A percentile compares a stretch with the other conserved stretches of the same genome.
These are phyloP conservation scores for Andricus quercusramuli DNA, from an alignment of 2,888 invertebrate species.

Conservation along the genomic window DNA sequence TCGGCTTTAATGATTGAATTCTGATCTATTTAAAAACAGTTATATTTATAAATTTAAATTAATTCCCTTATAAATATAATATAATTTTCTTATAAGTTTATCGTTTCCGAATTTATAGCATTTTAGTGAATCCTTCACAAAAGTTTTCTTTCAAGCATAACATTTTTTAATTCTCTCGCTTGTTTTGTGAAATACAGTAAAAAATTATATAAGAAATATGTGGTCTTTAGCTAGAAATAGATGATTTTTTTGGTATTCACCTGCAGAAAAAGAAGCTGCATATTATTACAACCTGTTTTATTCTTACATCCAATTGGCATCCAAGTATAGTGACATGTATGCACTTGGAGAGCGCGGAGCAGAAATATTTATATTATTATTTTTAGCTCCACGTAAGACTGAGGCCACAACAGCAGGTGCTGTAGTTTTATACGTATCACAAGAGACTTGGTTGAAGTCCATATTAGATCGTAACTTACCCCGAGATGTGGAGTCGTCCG, in stretches of 20 bases:
- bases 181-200: neutral
- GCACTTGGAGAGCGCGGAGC: neutral
- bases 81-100: neutral
- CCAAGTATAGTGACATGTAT: constrained; percentile 21
- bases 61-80: neutral
- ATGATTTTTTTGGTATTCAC: neutral
- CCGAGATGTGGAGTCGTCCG: constrained; percentile 51
- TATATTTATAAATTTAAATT: neutral
- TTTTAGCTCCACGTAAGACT: constrained; percentile 60
- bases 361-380: constrained; percentile 35
- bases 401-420: constrained; percentile 67
- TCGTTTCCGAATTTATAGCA: neutral
- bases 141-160: neutral
- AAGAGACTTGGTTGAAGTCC: constrained; percentile 72
- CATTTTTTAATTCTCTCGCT: neutral
- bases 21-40: neutral
- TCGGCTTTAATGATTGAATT: neutral
- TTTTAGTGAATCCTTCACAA: neutral
- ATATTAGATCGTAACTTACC: constrained; percentile 67
- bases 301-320: constrained; percentile 9
- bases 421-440: constrained; percentile 71
- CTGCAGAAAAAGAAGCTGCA: neutral
- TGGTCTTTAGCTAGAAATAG: neutral
- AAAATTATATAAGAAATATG: neutral
- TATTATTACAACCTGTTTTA: neutral